Conservation (phyloP, 92 coral and sea anemone genomes). For the Pocillopora meandrina region DNA sequence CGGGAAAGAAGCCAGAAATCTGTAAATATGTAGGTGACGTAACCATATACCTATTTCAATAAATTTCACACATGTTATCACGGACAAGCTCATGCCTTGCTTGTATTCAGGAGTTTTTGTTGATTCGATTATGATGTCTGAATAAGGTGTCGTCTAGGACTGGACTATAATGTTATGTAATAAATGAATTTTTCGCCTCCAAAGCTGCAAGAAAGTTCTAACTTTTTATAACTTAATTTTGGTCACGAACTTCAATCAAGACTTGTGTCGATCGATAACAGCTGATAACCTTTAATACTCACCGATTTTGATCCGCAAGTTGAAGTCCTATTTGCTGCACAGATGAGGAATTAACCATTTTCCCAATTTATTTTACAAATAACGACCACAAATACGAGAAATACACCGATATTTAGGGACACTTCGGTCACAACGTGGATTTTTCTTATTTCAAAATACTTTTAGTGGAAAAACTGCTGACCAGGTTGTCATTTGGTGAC, state of each 20-base stretch:
- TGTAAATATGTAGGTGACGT: background rate
- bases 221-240: too few species aligned
- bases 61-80: background rate
- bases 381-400: background rate
- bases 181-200: too few species aligned
- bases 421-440: background rate
- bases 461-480: background rate
- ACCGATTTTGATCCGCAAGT: constrained; percentile 78
- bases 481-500: background rate
- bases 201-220: too few species aligned
- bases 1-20: background rate
- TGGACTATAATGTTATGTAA: too few species aligned
- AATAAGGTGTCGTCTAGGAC: too few species aligned
- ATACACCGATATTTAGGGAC: background rate
- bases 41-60: background rate
- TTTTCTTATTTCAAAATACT: background rate
- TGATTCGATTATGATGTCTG: too few species aligned
- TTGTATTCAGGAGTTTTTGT: too few species aligned
- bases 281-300: constrained; percentile 13
- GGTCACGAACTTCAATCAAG: background rate
- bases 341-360: constrained; percentile 55
- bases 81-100: too few species aligned
- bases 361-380: background rate
- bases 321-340: constrained; percentile 70
- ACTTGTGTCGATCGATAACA: background rate